phyloP scores from a whole-genome alignment of 2,888 invertebrate genomes.

The Cetonia aurata region DNA sequence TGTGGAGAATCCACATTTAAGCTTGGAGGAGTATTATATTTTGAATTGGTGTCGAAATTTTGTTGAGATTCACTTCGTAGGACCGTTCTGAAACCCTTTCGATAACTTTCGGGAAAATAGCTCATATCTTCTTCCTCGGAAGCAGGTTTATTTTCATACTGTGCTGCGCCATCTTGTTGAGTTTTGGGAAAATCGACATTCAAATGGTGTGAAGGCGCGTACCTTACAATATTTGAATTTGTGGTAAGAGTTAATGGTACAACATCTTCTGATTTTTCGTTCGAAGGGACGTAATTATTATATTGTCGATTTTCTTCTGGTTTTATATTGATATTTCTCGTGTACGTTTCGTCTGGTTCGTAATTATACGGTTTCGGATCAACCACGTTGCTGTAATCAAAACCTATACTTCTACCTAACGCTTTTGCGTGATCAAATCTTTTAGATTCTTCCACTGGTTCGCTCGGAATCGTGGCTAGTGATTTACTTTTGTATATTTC shows the following conservation, averaged over 20 bases:
- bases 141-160: no score
- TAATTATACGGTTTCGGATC: neutral
- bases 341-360: neutral
- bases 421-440: constrained; percentile 41
- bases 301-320: neutral
- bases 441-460: constrained; percentile 22
- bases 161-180: neutral
- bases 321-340: neutral
- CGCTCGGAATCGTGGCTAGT: constrained; percentile 11
- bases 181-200: neutral
- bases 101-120: no score
- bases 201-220: neutral
- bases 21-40: no score
- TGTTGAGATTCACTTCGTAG: no score
- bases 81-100: no score
- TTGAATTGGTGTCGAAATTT: no score
- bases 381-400: constrained; percentile 33
- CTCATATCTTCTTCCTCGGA: no score
- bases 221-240: neutral
- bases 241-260: neutral
- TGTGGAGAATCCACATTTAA: no score
- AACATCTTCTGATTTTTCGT: neutral
- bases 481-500: constrained; percentile 40
- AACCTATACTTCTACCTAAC: constrained; percentile 27
- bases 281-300: neutral